Evolutionary conservation across 2,888 invertebrate genomes (phyloP).

Genomic region (Tipula confusa): DNA sequence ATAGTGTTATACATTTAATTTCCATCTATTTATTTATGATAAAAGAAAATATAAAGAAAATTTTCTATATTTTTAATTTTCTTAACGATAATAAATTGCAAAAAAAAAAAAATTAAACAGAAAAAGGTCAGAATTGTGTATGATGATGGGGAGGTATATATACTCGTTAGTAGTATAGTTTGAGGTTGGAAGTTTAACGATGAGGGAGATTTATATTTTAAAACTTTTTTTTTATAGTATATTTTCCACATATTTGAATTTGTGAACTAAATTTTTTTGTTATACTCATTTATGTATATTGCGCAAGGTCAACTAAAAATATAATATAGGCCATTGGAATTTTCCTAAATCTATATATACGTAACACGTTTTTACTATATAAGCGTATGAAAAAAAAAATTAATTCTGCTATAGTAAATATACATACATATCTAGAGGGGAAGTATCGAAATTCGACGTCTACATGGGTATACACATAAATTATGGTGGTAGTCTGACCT

Average conservation of each 20-base stretch:
- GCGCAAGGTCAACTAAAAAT: constrained; percentile 15
- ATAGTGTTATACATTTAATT: too few species aligned
- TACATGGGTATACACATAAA: neutral
- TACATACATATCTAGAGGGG: neutral
- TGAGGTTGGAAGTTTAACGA: neutral
- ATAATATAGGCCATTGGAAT: constrained; percentile 3
- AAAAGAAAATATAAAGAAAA: neutral
- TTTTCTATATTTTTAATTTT: neutral
- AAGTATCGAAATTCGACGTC: neutral
- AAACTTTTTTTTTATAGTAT: neutral
- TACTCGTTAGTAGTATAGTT: too few species aligned
- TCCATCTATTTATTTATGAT: neutral
- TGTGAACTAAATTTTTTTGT: neutral
- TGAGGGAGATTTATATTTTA: neutral
- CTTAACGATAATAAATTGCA: neutral
- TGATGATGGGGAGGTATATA: neutral
- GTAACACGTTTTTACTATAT: neutral
- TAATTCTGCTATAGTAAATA: too few species aligned
- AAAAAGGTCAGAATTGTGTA: neutral
- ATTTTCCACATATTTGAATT: neutral
- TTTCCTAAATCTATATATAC: neutral
- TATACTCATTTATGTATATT: neutral
- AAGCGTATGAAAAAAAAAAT: too few species aligned
- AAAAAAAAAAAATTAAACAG: neutral
- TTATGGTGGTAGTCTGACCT: neutral